These are phyloP conservation scores for Poeciliopsis retropinna DNA, from an alignment of 2,113 vertebrate species.

Conservation along the genomic window DNA sequence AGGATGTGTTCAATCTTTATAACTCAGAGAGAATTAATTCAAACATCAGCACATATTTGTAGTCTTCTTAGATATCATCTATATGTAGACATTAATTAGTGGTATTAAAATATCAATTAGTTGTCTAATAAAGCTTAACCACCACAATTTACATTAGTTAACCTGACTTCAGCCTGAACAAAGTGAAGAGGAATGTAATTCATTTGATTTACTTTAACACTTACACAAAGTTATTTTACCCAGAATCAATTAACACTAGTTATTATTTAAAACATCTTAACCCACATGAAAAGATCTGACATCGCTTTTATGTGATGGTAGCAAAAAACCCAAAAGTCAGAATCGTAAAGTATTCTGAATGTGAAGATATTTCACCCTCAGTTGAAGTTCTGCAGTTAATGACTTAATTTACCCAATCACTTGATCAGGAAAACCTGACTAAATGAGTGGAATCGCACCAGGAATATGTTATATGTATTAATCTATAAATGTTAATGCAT, in stretches of 20 bases:
- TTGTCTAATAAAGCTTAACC: too few relatives aligned
- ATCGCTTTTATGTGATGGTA: neutral
- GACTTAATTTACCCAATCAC: slow-evolving; percentile 59
- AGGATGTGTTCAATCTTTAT: too few relatives aligned
- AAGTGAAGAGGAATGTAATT: neutral
- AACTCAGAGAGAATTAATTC: too few relatives aligned
- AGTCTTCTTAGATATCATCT: too few relatives aligned
- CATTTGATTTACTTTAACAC: neutral
- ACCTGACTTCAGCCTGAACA: neutral
- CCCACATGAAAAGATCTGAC: neutral
- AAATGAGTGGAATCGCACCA: slow-evolving; percentile 51
- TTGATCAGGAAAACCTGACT: slow-evolving; percentile 43
- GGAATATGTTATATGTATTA: slow-evolving; percentile 57
- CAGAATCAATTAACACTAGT: too few relatives aligned
- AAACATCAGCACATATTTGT: too few relatives aligned
- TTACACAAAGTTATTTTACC: too few relatives aligned
- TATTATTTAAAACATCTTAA: too few relatives aligned
- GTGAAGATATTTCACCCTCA: slow-evolving; percentile 10
- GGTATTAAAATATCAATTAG: too few relatives aligned
- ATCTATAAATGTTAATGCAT: slow-evolving; percentile 69
- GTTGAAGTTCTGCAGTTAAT: slow-evolving; percentile 38
- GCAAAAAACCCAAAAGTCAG: neutral
- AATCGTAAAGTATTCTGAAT: neutral
- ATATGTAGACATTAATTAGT: too few relatives aligned
- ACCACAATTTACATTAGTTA: too few relatives aligned